phyloP scores from a whole-genome alignment of 2,888 invertebrate species.

The Ophion obscuratus region DNA sequence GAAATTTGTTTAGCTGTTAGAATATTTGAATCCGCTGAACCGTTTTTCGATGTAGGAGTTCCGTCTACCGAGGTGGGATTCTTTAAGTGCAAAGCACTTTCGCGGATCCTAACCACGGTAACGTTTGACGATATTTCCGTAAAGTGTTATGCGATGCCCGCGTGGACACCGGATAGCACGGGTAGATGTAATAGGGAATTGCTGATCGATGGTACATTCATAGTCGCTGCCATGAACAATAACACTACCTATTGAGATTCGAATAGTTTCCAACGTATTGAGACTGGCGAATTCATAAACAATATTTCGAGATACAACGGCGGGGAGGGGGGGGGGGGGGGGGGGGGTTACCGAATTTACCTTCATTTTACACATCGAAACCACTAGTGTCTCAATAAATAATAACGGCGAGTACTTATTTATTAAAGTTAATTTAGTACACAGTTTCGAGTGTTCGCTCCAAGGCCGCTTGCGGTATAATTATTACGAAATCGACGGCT shows the following conservation, averaged over 20 bases:
- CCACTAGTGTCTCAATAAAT: too few relatives aligned
- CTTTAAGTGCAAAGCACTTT: conserved; percentile 20
- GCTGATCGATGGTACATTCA: conserved; percentile 17
- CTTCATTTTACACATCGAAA: too few relatives aligned
- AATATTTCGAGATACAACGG: too few relatives aligned
- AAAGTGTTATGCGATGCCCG: conserved; percentile 27
- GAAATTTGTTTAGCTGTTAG: neutral
- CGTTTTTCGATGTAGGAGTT: conserved; percentile 34
- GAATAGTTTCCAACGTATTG: neutral
- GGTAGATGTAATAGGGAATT: conserved; percentile 11
- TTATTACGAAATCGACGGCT: too few relatives aligned
- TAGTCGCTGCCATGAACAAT: conserved; percentile 27
- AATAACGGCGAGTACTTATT: too few relatives aligned
- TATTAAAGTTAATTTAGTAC: too few relatives aligned
- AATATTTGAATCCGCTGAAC: conserved; percentile 24
- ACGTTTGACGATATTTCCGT: conserved; percentile 1
- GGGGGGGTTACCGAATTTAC: too few relatives aligned
- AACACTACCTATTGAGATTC: neutral
- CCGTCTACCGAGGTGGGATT: conserved; percentile 26
- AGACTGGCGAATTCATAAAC: too few relatives aligned
- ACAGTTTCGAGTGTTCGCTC: too few relatives aligned
- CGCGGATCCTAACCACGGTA: neutral
- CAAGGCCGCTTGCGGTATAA: too few relatives aligned
- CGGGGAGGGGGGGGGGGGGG: too few relatives aligned
- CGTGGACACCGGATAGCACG: neutral